A percentile compares a stretch with the other conserved stretches of the same genome.
Conservation (phyloP, 1,140 invertebrate species). For the Antheraea pernyi region DNA sequence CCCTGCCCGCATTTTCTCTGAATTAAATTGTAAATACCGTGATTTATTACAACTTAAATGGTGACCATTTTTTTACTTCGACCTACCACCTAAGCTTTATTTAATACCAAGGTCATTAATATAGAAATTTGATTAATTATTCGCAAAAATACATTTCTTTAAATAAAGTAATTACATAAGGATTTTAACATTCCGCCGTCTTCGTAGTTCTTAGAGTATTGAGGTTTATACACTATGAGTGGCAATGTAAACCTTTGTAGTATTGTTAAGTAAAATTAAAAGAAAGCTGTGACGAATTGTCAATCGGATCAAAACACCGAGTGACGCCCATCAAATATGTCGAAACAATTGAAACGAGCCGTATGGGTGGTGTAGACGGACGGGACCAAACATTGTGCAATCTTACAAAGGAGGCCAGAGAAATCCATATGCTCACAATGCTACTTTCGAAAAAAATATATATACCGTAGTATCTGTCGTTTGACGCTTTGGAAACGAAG, state of each 20-base stretch:
- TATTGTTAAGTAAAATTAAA: slow-evolving; percentile 23
- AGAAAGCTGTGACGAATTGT: slow-evolving; percentile 74
- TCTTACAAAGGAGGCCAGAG: slow-evolving; percentile 60
- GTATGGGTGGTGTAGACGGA: slow-evolving; percentile 41
- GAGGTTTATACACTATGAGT: background rate
- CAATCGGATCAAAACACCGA: slow-evolving; percentile 61
- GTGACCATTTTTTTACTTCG: too few relatives aligned
- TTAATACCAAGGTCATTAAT: too few relatives aligned
- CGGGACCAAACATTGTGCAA: slow-evolving; percentile 60
- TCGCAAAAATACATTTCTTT: too few relatives aligned
- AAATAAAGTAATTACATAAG: too few relatives aligned
- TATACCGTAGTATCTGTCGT: slow-evolving; percentile 5
- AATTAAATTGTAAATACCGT: too few relatives aligned
- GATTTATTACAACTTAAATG: too few relatives aligned
- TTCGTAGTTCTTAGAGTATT: background rate
- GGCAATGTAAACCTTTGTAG: slow-evolving; percentile 4
- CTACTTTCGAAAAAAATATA: slow-evolving; percentile 35
- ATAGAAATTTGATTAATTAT: too few relatives aligned
- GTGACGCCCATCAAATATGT: slow-evolving; percentile 61
- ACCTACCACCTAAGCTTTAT: too few relatives aligned
- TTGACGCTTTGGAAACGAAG: slow-evolving; percentile 7
- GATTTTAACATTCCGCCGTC: background rate
- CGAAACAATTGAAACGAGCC: slow-evolving; percentile 61
- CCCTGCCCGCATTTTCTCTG: too few relatives aligned
- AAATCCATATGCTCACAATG: slow-evolving; percentile 53